Evolutionary conservation across 1,140 invertebrate genomes (phyloP), one percentile per base, ranked within the genome.

Genomic region (Alviniconcha marisindica): DNA sequence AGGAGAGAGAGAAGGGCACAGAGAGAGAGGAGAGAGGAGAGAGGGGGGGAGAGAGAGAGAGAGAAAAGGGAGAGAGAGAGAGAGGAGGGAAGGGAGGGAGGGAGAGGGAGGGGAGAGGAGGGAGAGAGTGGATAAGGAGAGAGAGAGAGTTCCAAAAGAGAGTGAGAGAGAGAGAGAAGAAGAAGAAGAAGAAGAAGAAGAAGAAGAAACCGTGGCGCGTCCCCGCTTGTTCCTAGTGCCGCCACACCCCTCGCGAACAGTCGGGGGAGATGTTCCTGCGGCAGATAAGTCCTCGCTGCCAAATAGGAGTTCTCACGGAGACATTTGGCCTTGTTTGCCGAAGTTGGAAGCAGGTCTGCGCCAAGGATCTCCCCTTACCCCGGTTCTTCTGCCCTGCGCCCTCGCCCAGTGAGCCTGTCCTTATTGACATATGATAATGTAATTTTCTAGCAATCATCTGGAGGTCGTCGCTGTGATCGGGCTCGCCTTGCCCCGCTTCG

Each of bases 371-470:
- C 44, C 44, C 18, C 44, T 48, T 48, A 48, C 44, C 18, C 44
- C 44, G 44, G 7, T 48, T 48, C 44, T 48, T 5, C 18, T 10
- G 7, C 44, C 44, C 44, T 48, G 44, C 18, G 44, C 44, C 18
- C 44, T 48, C 18, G 5, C 7, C 18, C 44, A 10, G 44, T 48
- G 7, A 10, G 44, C 44, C 44, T 48, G 44, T 40, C 42, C 54
- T 28, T 84, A 79, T 84, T 84, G 83, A 84, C 83, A 80, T 84
- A 84, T 84, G 83, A 81, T 84, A 84, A 84, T 84, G 83, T 84
- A 84, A 84, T 84, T 84, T 84, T 84, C 83, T 81, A 81, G 83
- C 77, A 84, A 80, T 84, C 77, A 84, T 80, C 42, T 76, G 56
- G 33, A 69, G 83, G 83, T 54, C 63, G 33, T 7, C 33, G 31